Evolutionary conservation across 2,113 vertebrate species (phyloP).

Genomic region (Dipodomys merriami): DNA sequence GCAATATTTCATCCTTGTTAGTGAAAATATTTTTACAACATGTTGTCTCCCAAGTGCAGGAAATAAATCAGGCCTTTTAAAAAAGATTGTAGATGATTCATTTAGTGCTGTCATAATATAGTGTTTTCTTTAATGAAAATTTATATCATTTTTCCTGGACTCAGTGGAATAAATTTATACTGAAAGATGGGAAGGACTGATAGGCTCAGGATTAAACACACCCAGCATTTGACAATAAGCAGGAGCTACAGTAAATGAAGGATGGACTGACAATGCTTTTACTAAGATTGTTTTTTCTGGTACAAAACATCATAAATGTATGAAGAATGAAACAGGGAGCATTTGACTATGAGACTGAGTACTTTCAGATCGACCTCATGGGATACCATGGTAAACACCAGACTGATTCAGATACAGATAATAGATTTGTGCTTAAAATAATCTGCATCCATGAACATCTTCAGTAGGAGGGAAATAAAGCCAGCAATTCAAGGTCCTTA

Average conservation of each 20-base stretch:
- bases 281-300: constrained; percentile 57
- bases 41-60: constrained; percentile 72
- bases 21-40: constrained; percentile 84
- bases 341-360: constrained; percentile 57
- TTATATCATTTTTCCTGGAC: constrained; percentile 72
- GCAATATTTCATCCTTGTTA: constrained; percentile 82
- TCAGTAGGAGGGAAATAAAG: not conserved
- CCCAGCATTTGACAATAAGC: constrained; percentile 42
- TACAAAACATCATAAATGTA: constrained; percentile 21
- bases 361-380: not conserved
- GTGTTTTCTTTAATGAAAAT: constrained; percentile 84
- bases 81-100: constrained; percentile 81
- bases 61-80: constrained; percentile 83
- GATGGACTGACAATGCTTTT: constrained; percentile 18
- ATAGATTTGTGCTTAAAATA: constrained; percentile 53
- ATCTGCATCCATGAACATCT: not conserved
- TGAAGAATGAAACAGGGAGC: constrained; percentile 34
- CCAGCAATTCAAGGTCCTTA: fast-evolving
- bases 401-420: constrained; percentile 27
- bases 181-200: constrained; percentile 52
- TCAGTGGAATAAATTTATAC: constrained; percentile 72
- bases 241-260: constrained; percentile 33
- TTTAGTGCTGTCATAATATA: constrained; percentile 79
- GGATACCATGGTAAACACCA: constrained; percentile 8
- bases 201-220: constrained; percentile 54